These are phyloP conservation scores for Drosophila subsilvestris DNA, from an alignment of 2,888 invertebrate genomes.

Conservation along the genomic window DNA sequence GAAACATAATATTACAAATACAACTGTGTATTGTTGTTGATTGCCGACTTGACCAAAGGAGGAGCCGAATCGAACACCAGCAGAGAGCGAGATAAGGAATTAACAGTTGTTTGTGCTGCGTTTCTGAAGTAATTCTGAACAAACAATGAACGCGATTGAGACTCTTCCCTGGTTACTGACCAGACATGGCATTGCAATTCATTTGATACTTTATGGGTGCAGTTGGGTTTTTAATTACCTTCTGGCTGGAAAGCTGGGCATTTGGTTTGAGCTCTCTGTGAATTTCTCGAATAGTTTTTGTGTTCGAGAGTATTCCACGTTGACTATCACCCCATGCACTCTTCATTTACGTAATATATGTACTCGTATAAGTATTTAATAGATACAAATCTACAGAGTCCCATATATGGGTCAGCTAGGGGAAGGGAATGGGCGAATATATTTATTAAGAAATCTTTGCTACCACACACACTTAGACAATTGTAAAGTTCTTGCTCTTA, in stretches of 20 bases:
- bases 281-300: neutral
- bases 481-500: slow-evolving; percentile 19
- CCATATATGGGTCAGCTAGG: neutral
- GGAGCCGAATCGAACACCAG: neutral
- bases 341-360: neutral
- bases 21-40: neutral
- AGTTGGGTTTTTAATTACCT: neutral
- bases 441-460: neutral
- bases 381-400: too few relatives aligned
- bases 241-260: neutral
- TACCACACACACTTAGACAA: slow-evolving; percentile 3
- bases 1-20: too few relatives aligned
- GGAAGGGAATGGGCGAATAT: neutral
- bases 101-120: neutral
- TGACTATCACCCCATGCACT: neutral
- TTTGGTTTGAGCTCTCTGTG: neutral
- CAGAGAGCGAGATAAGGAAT: neutral
- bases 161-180: neutral
- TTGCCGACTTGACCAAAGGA: neutral
- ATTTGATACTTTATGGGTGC: neutral
- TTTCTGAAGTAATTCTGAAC: neutral
- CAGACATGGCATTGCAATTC: neutral
- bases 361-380: too few relatives aligned
- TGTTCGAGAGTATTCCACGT: neutral
- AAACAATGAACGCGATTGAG: neutral